Evolutionary conservation across 1,140 invertebrate species (phyloP).

Genomic region (Trichonephila inaurata): DNA sequence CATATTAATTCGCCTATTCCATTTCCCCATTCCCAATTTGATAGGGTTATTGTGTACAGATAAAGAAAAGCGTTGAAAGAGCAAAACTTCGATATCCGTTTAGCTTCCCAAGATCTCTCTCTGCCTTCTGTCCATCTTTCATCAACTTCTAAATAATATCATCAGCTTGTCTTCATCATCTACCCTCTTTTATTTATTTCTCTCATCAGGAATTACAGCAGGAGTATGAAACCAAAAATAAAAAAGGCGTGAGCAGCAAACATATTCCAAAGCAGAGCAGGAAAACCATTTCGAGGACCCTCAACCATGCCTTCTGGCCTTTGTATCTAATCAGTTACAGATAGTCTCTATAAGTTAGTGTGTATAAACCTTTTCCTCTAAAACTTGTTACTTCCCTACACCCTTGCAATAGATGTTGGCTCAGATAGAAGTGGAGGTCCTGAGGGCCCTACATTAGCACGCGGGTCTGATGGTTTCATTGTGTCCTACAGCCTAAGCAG

Average conservation of each 20-base stretch:
- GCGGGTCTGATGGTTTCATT: conserved; percentile 37
- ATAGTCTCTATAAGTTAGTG: conserved; percentile 63
- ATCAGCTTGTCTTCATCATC: conserved; percentile 6
- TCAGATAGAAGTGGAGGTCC: conserved; percentile 51
- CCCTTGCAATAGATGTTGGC: conserved; percentile 25
- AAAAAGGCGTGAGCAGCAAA: conserved; percentile 1
- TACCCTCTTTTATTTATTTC: not conserved
- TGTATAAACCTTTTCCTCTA: conserved; percentile 59
- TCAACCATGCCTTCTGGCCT: conserved; percentile 49
- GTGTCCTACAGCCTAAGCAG: conserved; percentile 49
- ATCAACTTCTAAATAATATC: conserved; percentile 55
- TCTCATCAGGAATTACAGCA: conserved; percentile 55
- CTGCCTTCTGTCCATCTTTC: conserved; percentile 9
- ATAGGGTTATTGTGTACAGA: not conserved
- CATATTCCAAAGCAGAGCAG: conserved; percentile 54
- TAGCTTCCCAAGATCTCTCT: conserved; percentile 18
- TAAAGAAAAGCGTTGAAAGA: not conserved
- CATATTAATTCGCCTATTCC: not conserved
- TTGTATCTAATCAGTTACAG: conserved; percentile 69
- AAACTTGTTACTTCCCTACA: conserved; percentile 63
- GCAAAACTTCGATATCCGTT: conserved; percentile 48
- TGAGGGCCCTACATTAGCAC: conserved; percentile 52
- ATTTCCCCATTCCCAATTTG: not conserved
- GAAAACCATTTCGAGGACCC: conserved; percentile 69
- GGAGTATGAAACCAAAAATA: not conserved